These are phyloP conservation scores for Sinocyclocheilus grahami DNA, from an alignment of 2,113 vertebrate genomes.

Conservation along the genomic window DNA sequence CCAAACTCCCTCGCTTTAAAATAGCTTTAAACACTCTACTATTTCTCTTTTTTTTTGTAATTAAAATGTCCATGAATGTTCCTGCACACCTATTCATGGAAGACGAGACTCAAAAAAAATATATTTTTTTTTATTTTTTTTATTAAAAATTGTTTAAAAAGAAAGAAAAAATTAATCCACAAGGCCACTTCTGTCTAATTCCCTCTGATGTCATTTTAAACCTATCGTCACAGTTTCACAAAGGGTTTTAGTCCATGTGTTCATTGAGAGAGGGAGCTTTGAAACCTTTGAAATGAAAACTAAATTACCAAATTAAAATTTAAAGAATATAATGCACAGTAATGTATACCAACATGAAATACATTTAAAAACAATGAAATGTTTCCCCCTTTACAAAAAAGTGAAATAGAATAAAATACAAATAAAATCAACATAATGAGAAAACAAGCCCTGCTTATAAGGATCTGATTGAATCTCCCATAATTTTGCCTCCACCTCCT, in stretches of 20 bases:
- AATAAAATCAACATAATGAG: conserved; percentile 38
- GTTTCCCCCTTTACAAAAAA: conserved; percentile 39
- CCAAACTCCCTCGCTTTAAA: not conserved
- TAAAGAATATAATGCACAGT: conserved; percentile 20
- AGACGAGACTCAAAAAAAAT: not conserved
- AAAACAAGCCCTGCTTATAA: conserved; percentile 62
- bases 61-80: not conserved
- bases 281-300: conserved; percentile 21
- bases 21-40: not conserved
- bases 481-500: conserved; percentile 25
- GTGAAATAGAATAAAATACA: conserved; percentile 51
- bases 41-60: not conserved
- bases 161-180: not conserved
- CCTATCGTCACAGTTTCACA: conserved; percentile 14
- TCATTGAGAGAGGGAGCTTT: conserved; percentile 21
- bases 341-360: conserved; percentile 33
- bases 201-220: conserved; percentile 8
- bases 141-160: too few species aligned
- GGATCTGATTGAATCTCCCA: conserved; percentile 50
- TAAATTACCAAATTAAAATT: not conserved
- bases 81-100: not conserved
- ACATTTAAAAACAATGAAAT: conserved; percentile 43
- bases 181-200: conserved; percentile 35
- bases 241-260: not conserved
- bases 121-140: too few species aligned